These are phyloP conservation scores for Eretmocerus hayati DNA, from an alignment of 2,888 invertebrate species.

Conservation along the genomic window DNA sequence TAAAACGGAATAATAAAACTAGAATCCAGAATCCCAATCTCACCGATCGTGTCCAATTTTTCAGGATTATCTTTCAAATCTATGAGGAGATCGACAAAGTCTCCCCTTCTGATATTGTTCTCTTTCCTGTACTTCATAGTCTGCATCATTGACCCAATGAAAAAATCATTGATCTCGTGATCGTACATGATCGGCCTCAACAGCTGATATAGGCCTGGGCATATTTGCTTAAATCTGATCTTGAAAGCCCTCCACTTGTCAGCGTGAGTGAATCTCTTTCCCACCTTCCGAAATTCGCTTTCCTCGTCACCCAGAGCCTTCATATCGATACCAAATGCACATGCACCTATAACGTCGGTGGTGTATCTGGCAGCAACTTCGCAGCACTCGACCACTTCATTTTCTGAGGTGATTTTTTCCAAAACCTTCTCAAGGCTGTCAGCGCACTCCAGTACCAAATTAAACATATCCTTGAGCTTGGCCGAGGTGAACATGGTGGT, in stretches of 20 bases:
- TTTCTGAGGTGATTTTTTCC: conserved; percentile 20
- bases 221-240: conserved; percentile 24
- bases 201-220: conserved; percentile 28
- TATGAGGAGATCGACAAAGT: conserved; percentile 46
- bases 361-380: conserved; percentile 45
- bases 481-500: conserved; percentile 49
- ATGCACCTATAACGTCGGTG: conserved; percentile 47
- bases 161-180: conserved; percentile 32
- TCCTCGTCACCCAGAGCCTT: conserved; percentile 41
- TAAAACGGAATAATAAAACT: not conserved
- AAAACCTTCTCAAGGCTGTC: conserved; percentile 37
- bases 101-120: conserved; percentile 43
- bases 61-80: conserved; percentile 34
- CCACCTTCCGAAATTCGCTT: conserved; percentile 43
- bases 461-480: conserved; percentile 49
- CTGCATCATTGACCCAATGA: conserved; percentile 34
- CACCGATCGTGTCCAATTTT: conserved; percentile 15
- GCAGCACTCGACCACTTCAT: conserved; percentile 30
- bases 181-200: conserved; percentile 27
- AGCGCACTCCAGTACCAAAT: conserved; percentile 40
- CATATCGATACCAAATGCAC: conserved; percentile 46
- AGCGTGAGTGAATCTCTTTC: conserved; percentile 32
- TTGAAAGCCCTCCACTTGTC: conserved; percentile 21
- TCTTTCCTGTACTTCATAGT: conserved; percentile 42
- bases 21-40: not conserved